These are phyloP conservation scores for Cyclopterus lumpus DNA, from an alignment of 2,797 vertebrate genomes.

Conservation along the genomic window DNA sequence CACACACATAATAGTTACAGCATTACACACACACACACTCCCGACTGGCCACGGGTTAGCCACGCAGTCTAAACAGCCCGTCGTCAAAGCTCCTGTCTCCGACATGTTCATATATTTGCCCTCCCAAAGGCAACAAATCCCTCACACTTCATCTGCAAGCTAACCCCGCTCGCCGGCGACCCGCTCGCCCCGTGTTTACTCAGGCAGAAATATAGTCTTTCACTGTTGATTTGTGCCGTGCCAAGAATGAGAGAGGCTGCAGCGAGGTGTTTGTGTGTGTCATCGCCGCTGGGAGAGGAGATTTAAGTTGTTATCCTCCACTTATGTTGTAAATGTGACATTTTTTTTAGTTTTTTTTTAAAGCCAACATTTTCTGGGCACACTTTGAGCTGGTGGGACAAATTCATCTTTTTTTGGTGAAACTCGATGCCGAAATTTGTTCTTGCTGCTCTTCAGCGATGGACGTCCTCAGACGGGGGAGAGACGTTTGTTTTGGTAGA, in stretches of 20 bases:
- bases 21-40: neutral
- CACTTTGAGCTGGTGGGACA: conserved; percentile 8
- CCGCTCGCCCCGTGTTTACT: conserved; percentile 65
- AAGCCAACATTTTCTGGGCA: conserved; percentile 12
- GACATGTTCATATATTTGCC: conserved; percentile 56
- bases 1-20: neutral
- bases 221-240: conserved; percentile 65
- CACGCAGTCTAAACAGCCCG: conserved; percentile 67
- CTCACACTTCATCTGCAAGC: conserved; percentile 68
- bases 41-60: conserved; percentile 53
- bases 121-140: conserved; percentile 61
- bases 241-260: conserved; percentile 54
- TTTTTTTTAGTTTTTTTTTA: too few species aligned
- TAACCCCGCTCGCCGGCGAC: conserved; percentile 42
- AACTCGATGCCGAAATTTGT: conserved; percentile 30
- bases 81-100: conserved; percentile 55
- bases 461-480: conserved; percentile 27
- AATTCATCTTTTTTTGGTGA: conserved; percentile 12
- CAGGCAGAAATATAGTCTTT: conserved; percentile 67
- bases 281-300: conserved; percentile 19
- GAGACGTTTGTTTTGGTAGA: conserved; percentile 44
- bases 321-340: conserved; percentile 6
- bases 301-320: conserved; percentile 30
- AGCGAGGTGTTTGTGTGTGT: conserved; percentile 42
- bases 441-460: conserved; percentile 22